Base-by-base conservation (phyloP, 2,888 invertebrate species). In the Heliconius aoede region DNA sequence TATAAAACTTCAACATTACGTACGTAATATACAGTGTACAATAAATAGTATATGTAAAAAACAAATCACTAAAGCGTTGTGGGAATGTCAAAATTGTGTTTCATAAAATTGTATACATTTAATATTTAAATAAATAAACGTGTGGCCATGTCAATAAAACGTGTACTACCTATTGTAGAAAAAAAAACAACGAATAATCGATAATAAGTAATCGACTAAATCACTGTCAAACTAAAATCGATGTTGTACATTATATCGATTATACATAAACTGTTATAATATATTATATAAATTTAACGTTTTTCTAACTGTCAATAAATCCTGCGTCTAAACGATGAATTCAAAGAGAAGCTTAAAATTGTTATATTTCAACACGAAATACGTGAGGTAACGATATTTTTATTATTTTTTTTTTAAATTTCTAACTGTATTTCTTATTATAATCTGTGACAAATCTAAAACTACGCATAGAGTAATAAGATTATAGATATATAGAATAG, bases 311-410 rank as follows among this genome's bases (percentile, higher is more conserved):
- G 69, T 69, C 55, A 69, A 69, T 30, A 69, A 69, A 69, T 69
- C 69, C 69, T 69, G 69, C 69, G 55, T 69, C 69, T 69, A 69
- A 32, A 32, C 72, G 60, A 72, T 32, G 55, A 72, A 60, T 72
- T 60, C 32, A 72, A 72, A 55, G 75, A 68, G 67, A 72, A 76
- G 73, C 73, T 77, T 73, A 77, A 65, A 80, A 76, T 77, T 78
- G 78, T 74, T 78, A 76, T 74, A 65, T 73, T 73, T 79, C 74
- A 81, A 79, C 81, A 79, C 72, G 79, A 74, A 74, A 71, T 55
- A 80, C 60, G 80, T 82, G 83, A 83, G 82, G 80, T 84, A 84
- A 83, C 82, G 80, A 80, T 73, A 80, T 82, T 74, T 73, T 77
- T 55, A n/a, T 55, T 55, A 9, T 74, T 65, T 69, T 77, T 65